These are phyloP conservation scores for Rhaphigaster nebulosa DNA, from an alignment of 2,888 invertebrate genomes.

Conservation along the genomic window DNA sequence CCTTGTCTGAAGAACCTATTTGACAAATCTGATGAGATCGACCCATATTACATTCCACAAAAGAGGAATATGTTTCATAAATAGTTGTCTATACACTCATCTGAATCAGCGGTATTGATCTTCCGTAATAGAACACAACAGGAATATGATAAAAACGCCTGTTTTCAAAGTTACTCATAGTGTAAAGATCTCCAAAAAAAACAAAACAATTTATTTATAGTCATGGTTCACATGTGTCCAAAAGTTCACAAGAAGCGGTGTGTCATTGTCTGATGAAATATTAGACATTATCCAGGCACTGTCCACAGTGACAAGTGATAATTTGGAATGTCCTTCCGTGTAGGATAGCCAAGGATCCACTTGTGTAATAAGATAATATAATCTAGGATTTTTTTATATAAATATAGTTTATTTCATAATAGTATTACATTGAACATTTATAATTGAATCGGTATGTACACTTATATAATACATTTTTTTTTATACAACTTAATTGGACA, in stretches of 20 bases:
- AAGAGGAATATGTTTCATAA: background rate
- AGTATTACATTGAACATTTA: too few species aligned
- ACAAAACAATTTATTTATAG: background rate
- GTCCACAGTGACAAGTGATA: background rate
- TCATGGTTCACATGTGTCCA: background rate
- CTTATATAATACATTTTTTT: too few species aligned
- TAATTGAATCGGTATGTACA: too few species aligned
- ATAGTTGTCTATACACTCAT: background rate
- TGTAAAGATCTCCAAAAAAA: background rate
- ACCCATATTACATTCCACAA: too few species aligned
- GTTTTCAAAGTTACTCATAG: conserved; percentile 7
- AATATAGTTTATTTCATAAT: too few species aligned
- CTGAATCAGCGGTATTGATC: background rate
- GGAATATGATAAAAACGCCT: background rate
- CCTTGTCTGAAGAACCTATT: too few species aligned
- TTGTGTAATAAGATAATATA: too few species aligned
- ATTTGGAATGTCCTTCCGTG: background rate
- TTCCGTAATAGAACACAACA: background rate
- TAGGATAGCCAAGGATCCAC: too few species aligned
- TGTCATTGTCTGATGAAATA: conserved; percentile 1
- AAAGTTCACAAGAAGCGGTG: background rate
- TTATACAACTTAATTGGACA: too few species aligned
- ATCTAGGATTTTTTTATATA: too few species aligned
- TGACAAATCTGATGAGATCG: too few species aligned
- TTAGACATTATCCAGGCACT: background rate